A percentile compares a stretch with the other conserved stretches of the same genome.
Evolutionary conservation across 2,113 vertebrate species (phyloP).

Genomic region (Orycteropus afer): DNA sequence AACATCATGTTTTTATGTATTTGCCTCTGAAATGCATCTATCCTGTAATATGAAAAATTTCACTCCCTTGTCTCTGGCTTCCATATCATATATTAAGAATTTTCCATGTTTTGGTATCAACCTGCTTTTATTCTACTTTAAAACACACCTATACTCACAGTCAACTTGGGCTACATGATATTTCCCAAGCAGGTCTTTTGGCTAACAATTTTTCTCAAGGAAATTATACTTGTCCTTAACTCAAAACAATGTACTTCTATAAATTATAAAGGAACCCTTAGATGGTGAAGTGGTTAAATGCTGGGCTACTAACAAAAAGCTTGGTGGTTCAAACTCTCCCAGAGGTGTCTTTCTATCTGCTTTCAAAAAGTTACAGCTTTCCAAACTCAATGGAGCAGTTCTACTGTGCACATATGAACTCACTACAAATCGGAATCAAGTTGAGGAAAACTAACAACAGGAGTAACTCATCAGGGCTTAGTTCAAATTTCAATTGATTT

Average conservation of each 20-base stretch:
- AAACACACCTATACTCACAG: neutral
- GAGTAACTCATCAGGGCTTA: neutral
- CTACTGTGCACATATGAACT: neutral
- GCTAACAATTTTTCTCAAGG: neutral
- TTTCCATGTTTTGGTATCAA: rapidly evolving
- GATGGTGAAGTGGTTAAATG: neutral
- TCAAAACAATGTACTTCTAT: neutral
- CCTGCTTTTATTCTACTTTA: neutral
- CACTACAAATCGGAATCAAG: neutral
- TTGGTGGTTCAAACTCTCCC: neutral
- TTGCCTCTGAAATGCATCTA: neutral
- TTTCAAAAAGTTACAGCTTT: neutral
- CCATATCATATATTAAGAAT: neutral
- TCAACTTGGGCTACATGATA: neutral
- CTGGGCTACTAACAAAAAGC: neutral
- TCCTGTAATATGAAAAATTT: neutral
- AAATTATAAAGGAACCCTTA: neutral
- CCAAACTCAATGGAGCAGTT: neutral
- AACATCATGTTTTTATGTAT: neutral
- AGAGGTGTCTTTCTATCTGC: neutral
- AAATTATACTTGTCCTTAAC: neutral
- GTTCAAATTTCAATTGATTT: neutral
- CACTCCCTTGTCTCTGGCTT: neutral
- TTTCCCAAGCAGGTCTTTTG: neutral
- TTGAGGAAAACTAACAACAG: neutral